Base-by-base conservation (phyloP, 2,888 invertebrate genomes). In the Mellilla xanthometata region DNA sequence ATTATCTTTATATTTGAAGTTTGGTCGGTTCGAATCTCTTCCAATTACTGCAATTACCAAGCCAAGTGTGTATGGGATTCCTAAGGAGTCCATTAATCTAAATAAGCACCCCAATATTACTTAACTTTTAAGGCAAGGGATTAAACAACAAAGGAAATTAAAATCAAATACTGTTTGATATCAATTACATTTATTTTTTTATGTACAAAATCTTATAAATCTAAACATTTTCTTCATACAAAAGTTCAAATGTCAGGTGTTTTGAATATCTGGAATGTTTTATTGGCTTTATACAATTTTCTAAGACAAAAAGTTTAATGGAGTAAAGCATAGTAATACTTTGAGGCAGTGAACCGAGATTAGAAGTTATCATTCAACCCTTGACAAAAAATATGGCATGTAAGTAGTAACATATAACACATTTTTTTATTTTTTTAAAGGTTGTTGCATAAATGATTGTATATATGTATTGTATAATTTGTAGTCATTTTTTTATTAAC, bases 121-220 rank as follows among this genome's bases (percentile, higher is more conserved):
- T n/a, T n/a, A n/a, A n/a, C n/a, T n/a, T n/a, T n/a, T n/a, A n/a
- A n/a, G n/a, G n/a, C n/a, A n/a, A n/a, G n/a, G n/a, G n/a, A n/a
- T n/a, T n/a, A n/a, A n/a, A n/a, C n/a, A n/a, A n/a, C n/a, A n/a
- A n/a, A n/a, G n/a, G n/a, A n/a, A n/a, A n/a, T n/a, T n/a, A n/a
- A n/a, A n/a, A n/a, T 63, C 61, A 72, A 71, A 72, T 75, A 72
- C 26, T 44, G 51, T 73, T 73, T 24, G 81, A 77, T 80, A 76
- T 83, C 82, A 88, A 87, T 87, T 86, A 86, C 88, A 89, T 88
- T 88, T 89, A 88, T 88, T 41, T 39, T 86, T 24, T 81, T 89
- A 89, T 89, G 87, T 89, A 89, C 89, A 89, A 89, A 89, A 89
- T 80, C 89, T 88, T 87, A 87, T 49, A 86, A 80, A 85, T 81